Conservation (phyloP, 2,113 vertebrate species). For the Lampris megalopsis region DNA sequence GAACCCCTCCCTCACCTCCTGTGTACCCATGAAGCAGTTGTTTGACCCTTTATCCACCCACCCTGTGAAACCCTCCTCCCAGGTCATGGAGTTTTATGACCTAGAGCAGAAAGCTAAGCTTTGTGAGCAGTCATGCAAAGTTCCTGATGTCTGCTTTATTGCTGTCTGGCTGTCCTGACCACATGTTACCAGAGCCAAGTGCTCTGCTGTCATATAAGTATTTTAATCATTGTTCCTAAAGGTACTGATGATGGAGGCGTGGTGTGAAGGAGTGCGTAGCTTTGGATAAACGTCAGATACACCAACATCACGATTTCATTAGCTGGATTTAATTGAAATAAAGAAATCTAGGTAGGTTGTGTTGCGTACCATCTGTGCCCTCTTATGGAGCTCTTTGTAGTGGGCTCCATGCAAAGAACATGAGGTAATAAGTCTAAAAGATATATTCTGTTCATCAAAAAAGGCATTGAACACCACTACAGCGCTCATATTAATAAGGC, state of each 20-base stretch:
- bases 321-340: conserved; percentile 2
- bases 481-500: conserved; percentile 41
- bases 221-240: conserved; percentile 38
- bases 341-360: conserved; percentile 6
- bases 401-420: conserved; percentile 8
- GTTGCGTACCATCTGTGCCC: neutral
- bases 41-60: conserved; percentile 53
- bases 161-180: conserved; percentile 56
- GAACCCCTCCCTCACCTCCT: conserved; percentile 51
- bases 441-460: conserved; percentile 32
- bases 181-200: conserved; percentile 47
- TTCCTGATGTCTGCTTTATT: conserved; percentile 56
- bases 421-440: neutral
- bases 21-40: conserved; percentile 53
- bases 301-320: neutral
- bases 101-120: conserved; percentile 36
- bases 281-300: neutral
- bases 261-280: neutral
- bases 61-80: conserved; percentile 10
- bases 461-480: conserved; percentile 4
- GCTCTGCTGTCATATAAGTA: conserved; percentile 20
- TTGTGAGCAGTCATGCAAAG: conserved; percentile 49
- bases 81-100: conserved; percentile 60
- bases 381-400: neutral
- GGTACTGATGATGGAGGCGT: neutral